phyloP scores from a whole-genome alignment of 2,113 vertebrate genomes.

The Actenoides lindsayi region DNA sequence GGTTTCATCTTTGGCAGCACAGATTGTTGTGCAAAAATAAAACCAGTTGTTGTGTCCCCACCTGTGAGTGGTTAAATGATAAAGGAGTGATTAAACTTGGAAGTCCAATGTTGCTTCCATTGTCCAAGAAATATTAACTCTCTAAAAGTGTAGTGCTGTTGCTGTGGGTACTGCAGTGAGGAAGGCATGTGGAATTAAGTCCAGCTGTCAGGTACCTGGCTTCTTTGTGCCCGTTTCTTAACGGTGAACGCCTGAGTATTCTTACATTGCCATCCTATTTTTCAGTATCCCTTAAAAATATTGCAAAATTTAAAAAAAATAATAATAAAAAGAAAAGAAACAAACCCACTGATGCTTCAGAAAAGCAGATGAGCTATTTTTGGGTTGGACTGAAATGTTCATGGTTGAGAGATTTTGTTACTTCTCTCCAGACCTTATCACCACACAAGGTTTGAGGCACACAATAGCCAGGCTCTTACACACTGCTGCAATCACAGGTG shows the following conservation, averaged over 20 bases:
- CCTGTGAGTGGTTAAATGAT: background rate
- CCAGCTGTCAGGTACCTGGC: background rate
- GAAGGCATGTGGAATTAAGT: background rate
- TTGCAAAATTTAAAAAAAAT: background rate
- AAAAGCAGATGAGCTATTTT: background rate
- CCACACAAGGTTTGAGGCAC: too few species aligned
- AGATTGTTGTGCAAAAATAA: background rate
- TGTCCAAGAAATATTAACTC: background rate
- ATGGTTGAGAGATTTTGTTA: background rate
- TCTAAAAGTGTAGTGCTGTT: background rate
- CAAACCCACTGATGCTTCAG: background rate
- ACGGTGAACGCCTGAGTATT: background rate
- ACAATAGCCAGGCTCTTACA: too few species aligned
- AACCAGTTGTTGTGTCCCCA: background rate
- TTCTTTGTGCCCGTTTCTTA: background rate
- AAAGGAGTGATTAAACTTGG: background rate
- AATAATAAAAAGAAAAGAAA: background rate
- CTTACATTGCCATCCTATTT: background rate
- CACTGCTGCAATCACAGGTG: rapidly evolving
- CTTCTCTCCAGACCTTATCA: too few species aligned
- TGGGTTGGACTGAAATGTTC: background rate
- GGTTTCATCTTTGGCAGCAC: background rate
- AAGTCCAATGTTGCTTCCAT: background rate
- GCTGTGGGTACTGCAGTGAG: background rate
- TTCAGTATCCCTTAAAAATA: background rate